Conservation (phyloP, 1,140 invertebrate species). For the Heterodera schachtii region DNA sequence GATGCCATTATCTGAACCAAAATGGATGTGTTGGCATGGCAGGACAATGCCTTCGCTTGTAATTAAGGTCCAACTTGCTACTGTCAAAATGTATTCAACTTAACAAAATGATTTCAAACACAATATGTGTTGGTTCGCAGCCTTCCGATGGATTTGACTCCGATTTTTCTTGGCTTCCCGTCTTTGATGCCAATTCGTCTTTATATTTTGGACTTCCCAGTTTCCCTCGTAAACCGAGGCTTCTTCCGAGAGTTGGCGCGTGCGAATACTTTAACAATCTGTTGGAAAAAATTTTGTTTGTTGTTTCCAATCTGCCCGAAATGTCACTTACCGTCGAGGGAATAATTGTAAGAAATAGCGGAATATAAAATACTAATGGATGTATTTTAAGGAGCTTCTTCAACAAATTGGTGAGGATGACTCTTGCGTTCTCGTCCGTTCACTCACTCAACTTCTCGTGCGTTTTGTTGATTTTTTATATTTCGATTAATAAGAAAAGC, state of each 20-base stretch:
- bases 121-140: constrained; percentile 32
- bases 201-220: constrained; percentile 90
- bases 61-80: not conserved
- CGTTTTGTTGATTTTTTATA: not conserved
- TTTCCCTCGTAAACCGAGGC: constrained; percentile 94
- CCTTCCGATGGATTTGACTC: constrained; percentile 31
- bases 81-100: constrained; percentile 25
- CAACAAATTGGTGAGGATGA: constrained; percentile 29
- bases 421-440: constrained; percentile 25
- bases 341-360: constrained; percentile 41
- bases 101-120: constrained; percentile 14
- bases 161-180: constrained; percentile 71
- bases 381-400: constrained; percentile 30
- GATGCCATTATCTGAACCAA: no score
- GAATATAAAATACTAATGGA: constrained; percentile 8
- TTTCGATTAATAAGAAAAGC: not conserved
- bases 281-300: constrained; percentile 68
- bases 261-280: constrained; percentile 82
- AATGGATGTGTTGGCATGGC: no score
- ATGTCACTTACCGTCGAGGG: constrained; percentile 32
- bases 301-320: constrained; percentile 43
- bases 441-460: constrained; percentile 36
- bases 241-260: constrained; percentile 81
- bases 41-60: not conserved
- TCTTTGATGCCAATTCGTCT: constrained; percentile 92